phyloP scores from a whole-genome alignment of 2,888 invertebrate species.

The Calliopum simillimum region DNA sequence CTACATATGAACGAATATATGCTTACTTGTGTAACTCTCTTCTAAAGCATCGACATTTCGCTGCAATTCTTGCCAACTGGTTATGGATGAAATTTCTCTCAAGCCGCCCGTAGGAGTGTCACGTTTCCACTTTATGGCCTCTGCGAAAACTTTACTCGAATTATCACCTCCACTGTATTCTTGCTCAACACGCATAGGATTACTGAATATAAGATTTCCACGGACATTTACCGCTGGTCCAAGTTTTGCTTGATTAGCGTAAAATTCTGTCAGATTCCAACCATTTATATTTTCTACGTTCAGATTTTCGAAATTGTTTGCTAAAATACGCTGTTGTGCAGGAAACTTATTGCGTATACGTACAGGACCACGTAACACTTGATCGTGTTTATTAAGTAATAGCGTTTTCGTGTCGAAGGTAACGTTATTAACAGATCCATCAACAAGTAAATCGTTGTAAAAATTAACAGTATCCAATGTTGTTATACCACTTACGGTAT shows the following conservation, averaged over 20 bases:
- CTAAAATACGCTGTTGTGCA: slow-evolving; percentile 51
- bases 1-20: not conserved
- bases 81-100: not conserved
- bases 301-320: slow-evolving; percentile 58
- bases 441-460: slow-evolving; percentile 57
- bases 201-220: slow-evolving; percentile 55
- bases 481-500: slow-evolving; percentile 68
- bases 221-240: slow-evolving; percentile 45
- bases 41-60: not conserved
- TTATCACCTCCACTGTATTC: slow-evolving; percentile 46
- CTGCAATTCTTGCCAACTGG: not conserved
- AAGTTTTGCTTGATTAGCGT: slow-evolving; percentile 53
- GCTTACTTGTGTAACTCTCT: slow-evolving; percentile 9
- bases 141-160: not conserved
- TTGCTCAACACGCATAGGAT: slow-evolving; percentile 49
- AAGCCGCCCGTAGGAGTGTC: not conserved
- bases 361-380: slow-evolving; percentile 55
- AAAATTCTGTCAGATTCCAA: slow-evolving; percentile 60
- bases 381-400: slow-evolving; percentile 57
- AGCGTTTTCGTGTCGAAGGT: slow-evolving; percentile 65
- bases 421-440: slow-evolving; percentile 64
- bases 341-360: slow-evolving; percentile 52
- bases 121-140: slow-evolving; percentile 10
- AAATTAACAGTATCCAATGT: slow-evolving; percentile 56
- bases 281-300: slow-evolving; percentile 59